Evolutionary conservation across 2,113 vertebrate genomes (phyloP).

Genomic region (Crotophaga sulcirostris): DNA sequence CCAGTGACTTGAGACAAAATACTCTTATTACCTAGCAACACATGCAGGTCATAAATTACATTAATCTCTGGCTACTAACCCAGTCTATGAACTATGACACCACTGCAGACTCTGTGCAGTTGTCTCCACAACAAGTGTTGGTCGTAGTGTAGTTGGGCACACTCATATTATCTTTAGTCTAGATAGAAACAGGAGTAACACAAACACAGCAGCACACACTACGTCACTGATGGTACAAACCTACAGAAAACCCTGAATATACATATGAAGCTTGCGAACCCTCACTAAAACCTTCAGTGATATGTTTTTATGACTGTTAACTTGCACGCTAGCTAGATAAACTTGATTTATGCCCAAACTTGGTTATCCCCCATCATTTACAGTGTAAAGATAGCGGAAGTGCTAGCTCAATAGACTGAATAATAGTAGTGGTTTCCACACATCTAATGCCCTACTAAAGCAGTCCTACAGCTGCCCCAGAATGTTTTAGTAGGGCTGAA

Average conservation of each 20-base stretch:
- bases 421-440: neutral
- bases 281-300: neutral
- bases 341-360: neutral
- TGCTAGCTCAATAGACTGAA: neutral
- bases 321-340: neutral
- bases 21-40: neutral
- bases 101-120: neutral
- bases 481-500: neutral
- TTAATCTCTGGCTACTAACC: neutral
- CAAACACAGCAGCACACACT: neutral
- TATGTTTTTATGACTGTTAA: neutral
- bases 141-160: neutral
- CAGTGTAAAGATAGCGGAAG: neutral
- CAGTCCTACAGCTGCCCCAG: neutral
- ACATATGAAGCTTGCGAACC: neutral
- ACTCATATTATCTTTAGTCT: neutral
- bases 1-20: neutral
- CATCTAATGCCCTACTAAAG: neutral
- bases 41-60: neutral
- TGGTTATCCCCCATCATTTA: neutral
- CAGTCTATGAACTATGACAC: neutral
- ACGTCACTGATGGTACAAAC: neutral
- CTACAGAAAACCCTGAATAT: neutral
- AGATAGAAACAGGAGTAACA: neutral
- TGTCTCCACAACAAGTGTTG: neutral